Percentiles rank a stretch among this genome's conserved stretches.
phyloP scores from a whole-genome alignment of 2,888 invertebrate genomes.

The Eupelmus urozonus region DNA sequence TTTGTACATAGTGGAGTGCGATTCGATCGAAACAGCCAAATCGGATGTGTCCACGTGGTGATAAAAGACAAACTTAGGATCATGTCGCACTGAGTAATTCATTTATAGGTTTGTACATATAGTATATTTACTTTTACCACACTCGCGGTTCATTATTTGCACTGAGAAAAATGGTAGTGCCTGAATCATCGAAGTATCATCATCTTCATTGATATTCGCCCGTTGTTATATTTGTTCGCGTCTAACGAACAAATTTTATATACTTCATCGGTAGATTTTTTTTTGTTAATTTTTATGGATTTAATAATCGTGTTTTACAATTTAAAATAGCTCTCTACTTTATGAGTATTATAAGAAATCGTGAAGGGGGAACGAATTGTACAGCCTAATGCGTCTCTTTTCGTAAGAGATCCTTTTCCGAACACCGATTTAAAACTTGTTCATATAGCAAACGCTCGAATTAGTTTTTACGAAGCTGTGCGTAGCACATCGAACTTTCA shows the following conservation, averaged over 20 bases:
- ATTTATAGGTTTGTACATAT: constrained; percentile 59
- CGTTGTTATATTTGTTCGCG: constrained; percentile 58
- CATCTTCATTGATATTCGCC: constrained; percentile 51
- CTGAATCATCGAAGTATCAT: constrained; percentile 57
- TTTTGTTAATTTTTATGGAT: constrained; percentile 57
- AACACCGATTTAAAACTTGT: constrained; percentile 52
- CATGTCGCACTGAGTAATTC: constrained; percentile 57
- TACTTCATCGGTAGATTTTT: constrained; percentile 49
- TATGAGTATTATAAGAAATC: constrained; percentile 52
- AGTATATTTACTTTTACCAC: constrained; percentile 57
- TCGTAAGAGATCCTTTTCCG: constrained; percentile 31
- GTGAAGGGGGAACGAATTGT: constrained; percentile 46
- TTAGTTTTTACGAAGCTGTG: constrained; percentile 55
- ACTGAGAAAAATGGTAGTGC: constrained; percentile 58
- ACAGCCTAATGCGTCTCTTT: constrained; percentile 53
- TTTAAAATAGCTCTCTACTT: constrained; percentile 59
- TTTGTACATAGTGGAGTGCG: constrained; percentile 60
- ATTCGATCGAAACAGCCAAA: constrained; percentile 58
- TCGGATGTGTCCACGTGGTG: constrained; percentile 50
- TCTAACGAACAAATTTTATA: constrained; percentile 47
- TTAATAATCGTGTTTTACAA: constrained; percentile 56
- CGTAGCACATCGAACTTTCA: constrained; percentile 53
- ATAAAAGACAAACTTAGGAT: constrained; percentile 58
- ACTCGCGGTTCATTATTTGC: constrained; percentile 57
- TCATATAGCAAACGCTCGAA: constrained; percentile 56